A percentile compares a stretch with the other conserved stretches of the same genome.
Conservation (phyloP, 2,113 vertebrate species). For the Platysteira castanea region DNA sequence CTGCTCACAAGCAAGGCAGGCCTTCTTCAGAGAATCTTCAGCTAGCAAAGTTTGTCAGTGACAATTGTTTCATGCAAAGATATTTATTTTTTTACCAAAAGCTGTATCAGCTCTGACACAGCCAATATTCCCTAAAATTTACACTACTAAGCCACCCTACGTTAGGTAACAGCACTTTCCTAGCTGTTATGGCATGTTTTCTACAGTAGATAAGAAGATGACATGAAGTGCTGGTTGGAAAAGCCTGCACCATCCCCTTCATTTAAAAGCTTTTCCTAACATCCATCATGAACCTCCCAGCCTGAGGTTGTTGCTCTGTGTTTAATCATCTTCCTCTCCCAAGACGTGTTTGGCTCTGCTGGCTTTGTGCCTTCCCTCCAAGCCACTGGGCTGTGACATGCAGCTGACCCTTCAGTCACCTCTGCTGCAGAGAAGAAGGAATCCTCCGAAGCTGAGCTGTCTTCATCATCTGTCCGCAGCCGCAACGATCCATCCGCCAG, state of each 20-base stretch:
- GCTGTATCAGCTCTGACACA: background rate
- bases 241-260: background rate
- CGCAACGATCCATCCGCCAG: constrained; percentile 75
- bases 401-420: constrained; percentile 65
- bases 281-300: background rate
- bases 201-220: background rate
- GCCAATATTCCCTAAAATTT: background rate
- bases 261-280: background rate
- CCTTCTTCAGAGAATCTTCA: background rate
- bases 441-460: constrained; percentile 86
- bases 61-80: background rate
- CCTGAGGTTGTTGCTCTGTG: background rate
- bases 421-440: constrained; percentile 97
- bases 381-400: background rate
- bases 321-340: background rate
- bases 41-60: background rate
- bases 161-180: background rate
- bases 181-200: background rate
- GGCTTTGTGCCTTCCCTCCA: background rate
- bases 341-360: background rate
- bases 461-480: constrained; percentile 78
- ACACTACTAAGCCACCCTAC: background rate
- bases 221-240: background rate
- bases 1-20: background rate
- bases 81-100: background rate